Base-by-base conservation (phyloP, 2,113 vertebrate species). In the Agapornis roseicollis region DNA sequence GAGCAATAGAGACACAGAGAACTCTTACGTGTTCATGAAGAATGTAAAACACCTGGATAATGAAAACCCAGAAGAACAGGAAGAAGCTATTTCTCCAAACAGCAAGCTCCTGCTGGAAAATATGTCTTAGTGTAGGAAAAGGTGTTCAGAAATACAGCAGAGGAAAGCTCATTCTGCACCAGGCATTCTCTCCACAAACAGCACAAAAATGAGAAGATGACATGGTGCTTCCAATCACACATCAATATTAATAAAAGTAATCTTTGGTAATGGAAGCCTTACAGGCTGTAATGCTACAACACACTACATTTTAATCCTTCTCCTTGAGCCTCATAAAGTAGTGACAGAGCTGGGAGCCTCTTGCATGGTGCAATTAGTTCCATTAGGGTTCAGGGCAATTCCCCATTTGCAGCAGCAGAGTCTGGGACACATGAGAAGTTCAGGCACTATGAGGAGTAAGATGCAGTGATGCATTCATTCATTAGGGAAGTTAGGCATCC, bases 31-130 rank as follows among this genome's bases (percentile, higher is more conserved):
- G n/a, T 44, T 24, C 47, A 4, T 25, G 61, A 85, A 61, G 78
- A 55, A 46, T 90, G 87, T 46, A 44, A 81, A 90, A 88, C 37
- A 47, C 2, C 4, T 37, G 13, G 31, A 29, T 56, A 47, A 13
- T 11, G 58, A 71, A 70, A 68, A 64, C 27, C 2, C 28, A 90
- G 47, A 49, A 76, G 77, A 46, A 42, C 16, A 87, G 49, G 76
- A 74, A 37, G 80, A 90, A 93, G 47, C 23, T 66, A 35, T 79
- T 86, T 77, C 49, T 92, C 83, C 90, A 82, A 93, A 91, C 15
- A 81, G 27, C 61, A 83, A 50, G 31, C 28, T 78, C 49, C 58
- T 79, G 20, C n/a, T 88, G 56, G 41, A 94, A 88, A 50, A 50
- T 42, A 72, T 18, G 6, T 52, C 37, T 27, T 24, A 53, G n/a